These are phyloP conservation scores for Drosophila longiperda DNA, from an alignment of 2,888 invertebrate species.

Conservation along the genomic window DNA sequence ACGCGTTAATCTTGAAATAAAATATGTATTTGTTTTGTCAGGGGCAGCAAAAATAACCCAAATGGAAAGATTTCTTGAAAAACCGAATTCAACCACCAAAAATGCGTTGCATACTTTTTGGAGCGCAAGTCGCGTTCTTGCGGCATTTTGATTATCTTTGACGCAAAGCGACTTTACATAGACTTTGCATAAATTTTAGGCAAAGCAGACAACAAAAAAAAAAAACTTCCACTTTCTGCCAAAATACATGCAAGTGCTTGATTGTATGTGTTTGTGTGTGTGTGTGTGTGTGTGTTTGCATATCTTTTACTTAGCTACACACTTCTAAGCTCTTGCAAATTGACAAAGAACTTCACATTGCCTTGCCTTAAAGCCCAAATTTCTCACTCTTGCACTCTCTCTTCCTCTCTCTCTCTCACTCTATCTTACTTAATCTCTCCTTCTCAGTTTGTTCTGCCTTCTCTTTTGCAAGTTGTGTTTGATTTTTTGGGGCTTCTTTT, in stretches of 20 bases:
- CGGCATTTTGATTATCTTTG: slow-evolving; percentile 69
- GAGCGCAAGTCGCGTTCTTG: slow-evolving; percentile 48
- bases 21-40: slow-evolving; percentile 69
- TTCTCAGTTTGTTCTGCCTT: background rate
- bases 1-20: slow-evolving; percentile 77
- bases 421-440: background rate
- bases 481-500: slow-evolving; percentile 71
- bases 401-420: background rate
- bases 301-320: slow-evolving; percentile 68
- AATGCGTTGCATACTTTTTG: slow-evolving; percentile 67
- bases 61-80: slow-evolving; percentile 17
- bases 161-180: slow-evolving; percentile 71
- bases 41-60: slow-evolving; percentile 1
- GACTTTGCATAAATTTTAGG: slow-evolving; percentile 77
- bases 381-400: background rate
- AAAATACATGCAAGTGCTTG: slow-evolving; percentile 34
- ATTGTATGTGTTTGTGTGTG: slow-evolving; percentile 12
- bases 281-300: slow-evolving; percentile 23
- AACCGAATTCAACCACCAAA: slow-evolving; percentile 63
- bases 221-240: slow-evolving; percentile 38
- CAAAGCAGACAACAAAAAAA: slow-evolving; percentile 4
- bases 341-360: slow-evolving; percentile 73
- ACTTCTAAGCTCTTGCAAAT: slow-evolving; percentile 77
- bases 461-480: slow-evolving; percentile 40
- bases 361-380: slow-evolving; percentile 19